Evolutionary conservation across 2,113 vertebrate genomes (phyloP), one percentile per base, ranked within the genome.

Genomic region (Uropsilus gracilis): DNA sequence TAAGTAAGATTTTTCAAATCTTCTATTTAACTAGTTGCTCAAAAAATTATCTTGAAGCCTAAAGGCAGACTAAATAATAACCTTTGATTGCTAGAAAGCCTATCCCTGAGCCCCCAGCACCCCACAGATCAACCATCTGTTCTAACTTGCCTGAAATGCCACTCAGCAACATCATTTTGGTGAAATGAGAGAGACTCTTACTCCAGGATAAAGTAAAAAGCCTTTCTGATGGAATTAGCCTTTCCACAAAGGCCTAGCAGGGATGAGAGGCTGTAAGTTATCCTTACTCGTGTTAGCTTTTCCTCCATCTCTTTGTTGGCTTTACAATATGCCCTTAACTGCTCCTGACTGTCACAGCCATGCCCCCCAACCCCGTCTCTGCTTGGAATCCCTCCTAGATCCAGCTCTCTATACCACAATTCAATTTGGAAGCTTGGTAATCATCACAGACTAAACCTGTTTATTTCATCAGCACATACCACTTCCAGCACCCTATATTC

Each of bases 261-360:
- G 50, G 30, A 8, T 5, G 18, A 28, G 46, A 12, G 2, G 28
- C 1, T 5, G 0, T 0, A 32, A 3, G 20, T 16, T n/a, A 5
- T 3, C 20, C 37, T 39, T 11, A 34, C 5, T 11, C 44, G 22
- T 22, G 50, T 24, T 30, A 12, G 46, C 24, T 26, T n/a, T 48
- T 32, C 48, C 26, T 85, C 57, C 20, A 39, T 20, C 14, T 42
- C 3, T 82, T 39, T 30, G 26, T 42, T 57, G 55, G 16, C 8
- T 69, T 76, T 59, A n/a, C 59, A 0, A 8, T 24, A 18, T 1
- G 16, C 17, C n/a, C 68, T 8, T 26, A 32, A 59, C 28, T 13
- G n/a, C 80, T 48, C 20, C 3, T 37, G 30, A 18, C 7, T 10
- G 24, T 59, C 24, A 14, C 64, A 46, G 48, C 24, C 3, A 9